phyloP scores from a whole-genome alignment of 1,140 invertebrate genomes.

The Camponotus vicinus region DNA sequence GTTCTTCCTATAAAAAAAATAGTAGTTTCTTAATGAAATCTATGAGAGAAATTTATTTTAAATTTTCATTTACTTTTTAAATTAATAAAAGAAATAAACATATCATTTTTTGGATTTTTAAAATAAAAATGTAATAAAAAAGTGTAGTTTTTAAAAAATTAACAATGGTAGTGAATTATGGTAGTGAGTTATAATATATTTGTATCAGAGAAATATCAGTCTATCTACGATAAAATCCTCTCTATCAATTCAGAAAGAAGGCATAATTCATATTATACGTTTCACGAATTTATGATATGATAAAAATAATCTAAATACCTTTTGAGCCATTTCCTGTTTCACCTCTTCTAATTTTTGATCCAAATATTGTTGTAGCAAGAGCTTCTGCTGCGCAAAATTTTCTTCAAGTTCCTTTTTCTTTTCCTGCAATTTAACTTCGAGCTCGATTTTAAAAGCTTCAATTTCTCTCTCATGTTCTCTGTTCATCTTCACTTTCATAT shows the following conservation, averaged over 20 bases:
- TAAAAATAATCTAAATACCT: slow-evolving; percentile 53
- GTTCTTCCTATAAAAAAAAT: slow-evolving; percentile 74
- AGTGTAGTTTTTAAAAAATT: not conserved
- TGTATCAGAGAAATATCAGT: not conserved
- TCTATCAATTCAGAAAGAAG: not conserved
- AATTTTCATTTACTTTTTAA: not conserved
- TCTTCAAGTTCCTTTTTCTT: slow-evolving; percentile 84
- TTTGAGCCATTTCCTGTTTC: slow-evolving; percentile 81
- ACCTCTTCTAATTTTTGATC: slow-evolving; percentile 83
- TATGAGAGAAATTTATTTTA: not conserved
- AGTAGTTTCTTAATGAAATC: not conserved
- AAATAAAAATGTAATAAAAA: not conserved
- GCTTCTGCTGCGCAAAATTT: slow-evolving; percentile 85
- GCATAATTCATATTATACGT: not conserved
- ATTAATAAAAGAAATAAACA: not conserved
- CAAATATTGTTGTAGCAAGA: slow-evolving; percentile 84
- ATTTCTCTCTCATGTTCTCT: slow-evolving; percentile 76
- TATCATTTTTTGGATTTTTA: too few species aligned
- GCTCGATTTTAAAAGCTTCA: slow-evolving; percentile 74
- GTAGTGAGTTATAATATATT: not conserved
- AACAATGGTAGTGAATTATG: not conserved
- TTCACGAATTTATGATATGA: not conserved
- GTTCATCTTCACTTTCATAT: slow-evolving; percentile 65
- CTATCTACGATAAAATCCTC: too few species aligned
- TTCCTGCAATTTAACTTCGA: slow-evolving; percentile 78